phyloP scores from a whole-genome alignment of 2,888 invertebrate species.

The Dorcus parallelipipedus region DNA sequence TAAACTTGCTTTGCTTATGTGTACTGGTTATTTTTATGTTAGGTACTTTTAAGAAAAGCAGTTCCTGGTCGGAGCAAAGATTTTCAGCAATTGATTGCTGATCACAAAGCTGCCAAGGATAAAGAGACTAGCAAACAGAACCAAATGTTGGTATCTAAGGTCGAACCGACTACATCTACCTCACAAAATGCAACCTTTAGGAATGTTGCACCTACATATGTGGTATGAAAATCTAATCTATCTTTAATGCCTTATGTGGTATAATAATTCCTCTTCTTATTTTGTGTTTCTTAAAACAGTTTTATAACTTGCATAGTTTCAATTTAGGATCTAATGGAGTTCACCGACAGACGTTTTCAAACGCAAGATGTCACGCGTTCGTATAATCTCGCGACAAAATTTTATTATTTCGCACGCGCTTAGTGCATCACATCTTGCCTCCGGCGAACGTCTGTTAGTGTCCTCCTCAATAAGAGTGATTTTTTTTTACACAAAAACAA shows the following conservation, averaged over 20 bases:
- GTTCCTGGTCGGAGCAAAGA: slow-evolving; percentile 40
- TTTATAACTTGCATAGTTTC: no score
- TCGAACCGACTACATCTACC: slow-evolving; percentile 5
- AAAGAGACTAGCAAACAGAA: slow-evolving; percentile 24
- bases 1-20: neutral
- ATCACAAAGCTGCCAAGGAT: slow-evolving; percentile 38
- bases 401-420: no score
- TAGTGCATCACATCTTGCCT: no score
- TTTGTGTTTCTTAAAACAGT: neutral
- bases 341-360: no score
- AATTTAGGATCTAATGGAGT: no score
- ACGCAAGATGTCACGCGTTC: no score
- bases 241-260: no score
- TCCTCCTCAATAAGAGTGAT: no score
- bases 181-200: slow-evolving; percentile 7
- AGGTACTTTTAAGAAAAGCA: slow-evolving; percentile 39
- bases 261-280: no score
- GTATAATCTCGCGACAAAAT: no score
- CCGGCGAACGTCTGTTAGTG: no score
- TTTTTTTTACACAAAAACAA: no score
- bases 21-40: neutral
- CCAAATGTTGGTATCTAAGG: neutral
- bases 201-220: slow-evolving; percentile 4
- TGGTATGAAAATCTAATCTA: slow-evolving; percentile 2
- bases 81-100: slow-evolving; percentile 38